phyloP scores from a whole-genome alignment of 2,797 vertebrate species.

The Knipowitschia caucasica region DNA sequence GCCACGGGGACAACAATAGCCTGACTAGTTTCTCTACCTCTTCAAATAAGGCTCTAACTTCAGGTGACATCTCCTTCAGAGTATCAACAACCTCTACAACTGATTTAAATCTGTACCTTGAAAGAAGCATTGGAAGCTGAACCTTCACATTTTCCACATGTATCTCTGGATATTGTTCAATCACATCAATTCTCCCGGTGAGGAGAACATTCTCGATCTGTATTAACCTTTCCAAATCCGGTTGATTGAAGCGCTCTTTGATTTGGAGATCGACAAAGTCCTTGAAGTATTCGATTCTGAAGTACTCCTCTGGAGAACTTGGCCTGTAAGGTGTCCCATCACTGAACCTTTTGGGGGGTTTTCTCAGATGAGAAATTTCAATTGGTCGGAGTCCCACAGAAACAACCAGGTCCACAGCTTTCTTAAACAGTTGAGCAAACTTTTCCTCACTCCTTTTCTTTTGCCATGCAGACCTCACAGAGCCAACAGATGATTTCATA shows the following conservation, averaged over 20 bases:
- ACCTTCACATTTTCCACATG: neutral
- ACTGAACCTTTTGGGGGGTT: neutral
- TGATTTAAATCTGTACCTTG: neutral
- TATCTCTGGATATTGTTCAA: neutral
- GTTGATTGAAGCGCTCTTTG: neutral
- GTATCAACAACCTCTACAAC: neutral
- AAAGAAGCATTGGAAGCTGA: neutral
- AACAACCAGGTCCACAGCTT: too few relatives aligned
- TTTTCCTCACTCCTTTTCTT: neutral
- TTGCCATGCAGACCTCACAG: neutral
- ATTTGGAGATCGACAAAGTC: neutral
- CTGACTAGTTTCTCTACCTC: neutral
- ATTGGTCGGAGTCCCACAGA: neutral
- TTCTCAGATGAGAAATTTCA: neutral
- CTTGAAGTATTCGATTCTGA: neutral
- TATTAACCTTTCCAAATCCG: neutral
- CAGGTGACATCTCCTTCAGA: neutral
- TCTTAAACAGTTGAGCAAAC: neutral
- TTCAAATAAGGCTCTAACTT: neutral
- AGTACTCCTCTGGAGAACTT: neutral
- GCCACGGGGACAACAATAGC: too few relatives aligned
- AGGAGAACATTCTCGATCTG: neutral
- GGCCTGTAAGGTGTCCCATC: neutral
- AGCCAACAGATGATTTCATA: neutral
- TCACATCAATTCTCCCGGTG: neutral